These are phyloP conservation scores for Crotalus horridus DNA, from an alignment of 2,113 vertebrate species.

Conservation along the genomic window DNA sequence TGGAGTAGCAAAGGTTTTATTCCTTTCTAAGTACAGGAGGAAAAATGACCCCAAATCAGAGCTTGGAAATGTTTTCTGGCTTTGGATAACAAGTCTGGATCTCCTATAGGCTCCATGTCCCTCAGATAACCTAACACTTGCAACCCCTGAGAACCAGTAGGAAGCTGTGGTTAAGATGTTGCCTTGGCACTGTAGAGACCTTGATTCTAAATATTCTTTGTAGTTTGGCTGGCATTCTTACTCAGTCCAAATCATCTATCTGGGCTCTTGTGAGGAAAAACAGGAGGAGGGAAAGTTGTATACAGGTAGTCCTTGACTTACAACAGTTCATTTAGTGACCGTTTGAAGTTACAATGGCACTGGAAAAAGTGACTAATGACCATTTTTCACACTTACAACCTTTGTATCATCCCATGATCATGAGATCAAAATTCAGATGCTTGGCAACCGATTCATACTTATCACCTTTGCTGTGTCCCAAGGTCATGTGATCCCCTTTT, in stretches of 20 bases:
- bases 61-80: neutral
- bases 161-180: neutral
- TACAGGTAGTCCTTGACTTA: neutral
- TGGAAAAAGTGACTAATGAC: too few species aligned
- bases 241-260: neutral
- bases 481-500: neutral
- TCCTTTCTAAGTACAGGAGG: neutral
- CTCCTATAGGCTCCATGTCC: neutral
- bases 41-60: neutral
- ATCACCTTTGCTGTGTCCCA: neutral
- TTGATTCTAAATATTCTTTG: neutral
- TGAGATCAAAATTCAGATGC: too few species aligned
- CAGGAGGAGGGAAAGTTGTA: neutral
- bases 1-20: neutral
- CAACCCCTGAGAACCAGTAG: neutral
- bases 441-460: neutral
- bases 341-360: too few species aligned
- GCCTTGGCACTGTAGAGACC: neutral
- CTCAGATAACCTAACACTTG: neutral
- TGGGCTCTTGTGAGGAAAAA: neutral
- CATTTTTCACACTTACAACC: too few species aligned
- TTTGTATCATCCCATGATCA: too few species aligned
- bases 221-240: neutral
- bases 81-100: neutral
- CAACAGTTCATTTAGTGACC: too few species aligned